Evolutionary conservation across 2,113 vertebrate species (phyloP).

Genomic region (Oenanthe melanoleuca): DNA sequence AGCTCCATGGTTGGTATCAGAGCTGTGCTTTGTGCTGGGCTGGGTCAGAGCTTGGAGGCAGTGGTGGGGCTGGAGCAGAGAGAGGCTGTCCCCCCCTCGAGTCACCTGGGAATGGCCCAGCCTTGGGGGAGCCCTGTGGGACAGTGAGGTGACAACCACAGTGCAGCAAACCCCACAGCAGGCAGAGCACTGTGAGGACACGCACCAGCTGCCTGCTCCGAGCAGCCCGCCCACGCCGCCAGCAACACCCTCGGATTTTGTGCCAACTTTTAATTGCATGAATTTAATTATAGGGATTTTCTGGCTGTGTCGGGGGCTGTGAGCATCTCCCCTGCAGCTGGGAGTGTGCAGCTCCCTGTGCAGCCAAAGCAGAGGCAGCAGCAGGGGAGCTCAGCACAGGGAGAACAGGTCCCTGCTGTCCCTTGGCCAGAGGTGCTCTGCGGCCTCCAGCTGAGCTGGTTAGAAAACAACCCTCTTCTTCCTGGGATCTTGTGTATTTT

Average conservation of each 20-base stretch:
- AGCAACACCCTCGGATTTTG: not conserved
- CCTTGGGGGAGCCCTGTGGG: not conserved
- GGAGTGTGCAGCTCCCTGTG: not conserved
- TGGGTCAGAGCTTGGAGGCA: not conserved
- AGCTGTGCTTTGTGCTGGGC: not conserved
- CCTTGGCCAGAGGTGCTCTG: not conserved
- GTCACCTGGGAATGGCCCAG: fast-evolving
- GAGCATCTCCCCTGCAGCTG: not conserved
- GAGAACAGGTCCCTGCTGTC: not conserved
- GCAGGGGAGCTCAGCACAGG: not conserved
- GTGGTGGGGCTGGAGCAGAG: not conserved
- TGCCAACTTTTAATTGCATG: not conserved
- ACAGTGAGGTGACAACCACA: fast-evolving
- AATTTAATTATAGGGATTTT: slow-evolving; percentile 43
- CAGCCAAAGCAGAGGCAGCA: not conserved
- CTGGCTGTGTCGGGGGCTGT: not conserved
- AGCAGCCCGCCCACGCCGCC: not conserved
- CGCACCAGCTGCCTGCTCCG: fast-evolving
- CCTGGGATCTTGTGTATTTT: not conserved
- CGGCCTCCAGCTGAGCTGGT: not conserved
- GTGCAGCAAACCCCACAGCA: not conserved
- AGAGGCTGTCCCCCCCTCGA: slow-evolving; percentile 3
- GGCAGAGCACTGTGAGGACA: fast-evolving
- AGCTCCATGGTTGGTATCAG: not conserved
- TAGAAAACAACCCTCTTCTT: fast-evolving